Conservation (phyloP, 2,888 invertebrate species). For the Dryobotodes eremita region DNA sequence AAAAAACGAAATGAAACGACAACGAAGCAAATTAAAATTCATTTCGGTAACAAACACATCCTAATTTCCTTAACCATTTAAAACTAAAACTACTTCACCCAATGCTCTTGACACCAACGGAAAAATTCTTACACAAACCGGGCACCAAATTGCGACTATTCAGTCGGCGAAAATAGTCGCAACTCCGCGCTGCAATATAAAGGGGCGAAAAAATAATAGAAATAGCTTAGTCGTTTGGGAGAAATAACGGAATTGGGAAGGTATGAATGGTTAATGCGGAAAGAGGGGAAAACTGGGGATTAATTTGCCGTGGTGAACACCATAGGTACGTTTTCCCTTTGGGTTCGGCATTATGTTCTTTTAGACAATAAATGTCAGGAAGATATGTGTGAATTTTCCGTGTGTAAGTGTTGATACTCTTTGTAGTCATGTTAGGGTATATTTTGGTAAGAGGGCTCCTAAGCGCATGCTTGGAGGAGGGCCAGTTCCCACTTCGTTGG, state of each 20-base stretch:
- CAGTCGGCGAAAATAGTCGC: constrained; percentile 60
- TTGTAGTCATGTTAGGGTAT: constrained; percentile 2
- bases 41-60: constrained; percentile 18
- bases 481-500: too few species aligned
- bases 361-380: constrained; percentile 61
- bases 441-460: too few species aligned
- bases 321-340: constrained; percentile 72
- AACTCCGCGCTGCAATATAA: constrained; percentile 33
- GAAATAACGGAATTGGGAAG: constrained; percentile 84
- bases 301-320: constrained; percentile 79
- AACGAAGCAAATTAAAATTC: constrained; percentile 36
- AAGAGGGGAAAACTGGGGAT: constrained; percentile 80
- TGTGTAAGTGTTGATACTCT: constrained; percentile 43
- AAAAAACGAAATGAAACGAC: constrained; percentile 6
- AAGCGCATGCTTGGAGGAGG: too few species aligned
- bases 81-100: constrained; percentile 21
- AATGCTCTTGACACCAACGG: constrained; percentile 46
- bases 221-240: constrained; percentile 76
- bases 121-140: constrained; percentile 41
- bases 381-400: constrained; percentile 52
- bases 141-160: constrained; percentile 60
- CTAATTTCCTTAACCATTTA: constrained; percentile 39
- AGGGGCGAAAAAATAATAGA: constrained; percentile 67
- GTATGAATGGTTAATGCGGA: constrained; percentile 87
- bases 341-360: constrained; percentile 68